These are phyloP conservation scores for Drepana falcataria DNA, from an alignment of 2,888 invertebrate genomes.

Conservation along the genomic window DNA sequence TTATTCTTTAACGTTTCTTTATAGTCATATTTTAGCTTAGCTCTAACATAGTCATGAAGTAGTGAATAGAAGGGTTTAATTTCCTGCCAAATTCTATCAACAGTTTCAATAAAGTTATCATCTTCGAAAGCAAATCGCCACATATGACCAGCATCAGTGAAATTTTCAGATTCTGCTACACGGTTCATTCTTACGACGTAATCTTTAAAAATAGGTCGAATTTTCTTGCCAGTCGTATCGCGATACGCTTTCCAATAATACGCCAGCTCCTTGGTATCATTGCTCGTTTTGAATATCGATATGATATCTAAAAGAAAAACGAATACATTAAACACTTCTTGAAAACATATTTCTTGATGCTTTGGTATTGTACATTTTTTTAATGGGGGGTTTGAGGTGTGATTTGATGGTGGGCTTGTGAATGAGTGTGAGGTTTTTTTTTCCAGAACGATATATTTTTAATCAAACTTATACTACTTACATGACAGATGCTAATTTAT, in stretches of 20 bases:
- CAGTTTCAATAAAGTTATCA: conserved; percentile 53
- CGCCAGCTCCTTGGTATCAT: conserved; percentile 79
- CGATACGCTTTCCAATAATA: conserved; percentile 83
- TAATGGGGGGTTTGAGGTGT: too few species aligned
- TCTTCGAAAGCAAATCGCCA: conserved; percentile 70
- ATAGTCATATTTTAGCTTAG: conserved; percentile 73
- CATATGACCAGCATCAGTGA: conserved; percentile 67
- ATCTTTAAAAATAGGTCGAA: conserved; percentile 78
- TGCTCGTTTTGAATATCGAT: conserved; percentile 64
- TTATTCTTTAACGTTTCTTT: conserved; percentile 56
- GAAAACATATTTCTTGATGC: too few species aligned
- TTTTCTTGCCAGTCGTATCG: conserved; percentile 80
- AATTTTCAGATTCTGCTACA: conserved; percentile 77
- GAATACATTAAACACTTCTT: not conserved
- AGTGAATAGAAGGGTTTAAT: conserved; percentile 82
- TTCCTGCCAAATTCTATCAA: conserved; percentile 75
- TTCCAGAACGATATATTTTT: too few species aligned
- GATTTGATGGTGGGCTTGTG: too few species aligned
- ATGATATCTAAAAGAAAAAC: conserved; percentile 58
- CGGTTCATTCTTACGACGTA: conserved; percentile 81
- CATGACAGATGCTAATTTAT: too few species aligned
- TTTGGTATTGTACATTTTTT: too few species aligned
- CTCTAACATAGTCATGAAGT: conserved; percentile 81
- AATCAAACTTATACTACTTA: too few species aligned
- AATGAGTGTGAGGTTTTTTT: too few species aligned